phyloP scores from a whole-genome alignment of 1,140 invertebrate species.

The Gonatopus flavifemur region DNA sequence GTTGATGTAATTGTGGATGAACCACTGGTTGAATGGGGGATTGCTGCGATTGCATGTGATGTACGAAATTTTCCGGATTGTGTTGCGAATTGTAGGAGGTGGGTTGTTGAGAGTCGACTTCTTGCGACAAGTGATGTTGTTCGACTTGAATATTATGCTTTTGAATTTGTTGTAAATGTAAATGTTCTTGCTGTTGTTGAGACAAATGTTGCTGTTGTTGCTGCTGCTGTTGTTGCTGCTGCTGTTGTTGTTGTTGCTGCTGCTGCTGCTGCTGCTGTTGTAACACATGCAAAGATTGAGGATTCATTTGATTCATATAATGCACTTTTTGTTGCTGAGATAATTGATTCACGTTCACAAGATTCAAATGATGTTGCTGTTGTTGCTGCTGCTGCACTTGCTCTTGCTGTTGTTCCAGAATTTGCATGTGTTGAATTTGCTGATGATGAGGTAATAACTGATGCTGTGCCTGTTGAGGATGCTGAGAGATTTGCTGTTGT shows the following conservation, averaged over 20 bases:
- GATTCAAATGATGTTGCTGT: slow-evolving; percentile 41
- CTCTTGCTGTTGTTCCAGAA: slow-evolving; percentile 44
- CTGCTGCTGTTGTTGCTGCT: slow-evolving; percentile 45
- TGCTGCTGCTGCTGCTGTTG: slow-evolving; percentile 45
- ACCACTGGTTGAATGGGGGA: slow-evolving; percentile 32
- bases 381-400: slow-evolving; percentile 40
- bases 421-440: slow-evolving; percentile 49
- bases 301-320: slow-evolving; percentile 37
- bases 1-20: slow-evolving; percentile 42
- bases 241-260: slow-evolving; percentile 36
- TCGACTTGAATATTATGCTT: slow-evolving; percentile 48
- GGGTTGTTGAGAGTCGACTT: slow-evolving; percentile 42
- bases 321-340: slow-evolving; percentile 45
- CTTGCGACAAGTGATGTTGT: slow-evolving; percentile 41
- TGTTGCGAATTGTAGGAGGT: slow-evolving; percentile 41
- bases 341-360: slow-evolving; percentile 41
- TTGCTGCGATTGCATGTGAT: slow-evolving; percentile 45
- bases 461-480: slow-evolving; percentile 31
- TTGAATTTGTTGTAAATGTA: slow-evolving; percentile 47
- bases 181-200: slow-evolving; percentile 31
- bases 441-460: slow-evolving; percentile 33
- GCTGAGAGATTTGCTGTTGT: slow-evolving; percentile 43
- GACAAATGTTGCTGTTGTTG: slow-evolving; percentile 35
- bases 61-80: slow-evolving; percentile 40
- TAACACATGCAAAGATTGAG: slow-evolving; percentile 34